Evolutionary conservation across 2,888 invertebrate species (phyloP), one percentile per base, ranked within the genome.

Genomic region (Odiellus spinosus): DNA sequence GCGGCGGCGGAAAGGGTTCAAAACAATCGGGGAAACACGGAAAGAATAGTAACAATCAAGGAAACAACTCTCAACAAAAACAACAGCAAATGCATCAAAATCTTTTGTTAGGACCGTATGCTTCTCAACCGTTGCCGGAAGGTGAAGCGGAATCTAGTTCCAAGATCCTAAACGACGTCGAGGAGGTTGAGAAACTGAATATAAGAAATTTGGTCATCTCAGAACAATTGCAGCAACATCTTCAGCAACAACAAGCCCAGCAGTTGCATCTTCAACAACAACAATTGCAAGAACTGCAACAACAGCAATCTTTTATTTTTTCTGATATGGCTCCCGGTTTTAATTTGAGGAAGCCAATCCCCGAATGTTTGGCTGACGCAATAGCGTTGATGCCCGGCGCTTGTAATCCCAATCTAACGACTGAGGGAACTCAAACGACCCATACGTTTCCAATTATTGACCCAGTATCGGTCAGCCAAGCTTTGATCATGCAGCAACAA

Each of bases 171-270:
- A 19, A 3, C 11, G 43, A 46, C 18, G 11, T 39, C 20, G 53
- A 53, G 26, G 47, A 50, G 12, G 39, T 50, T 19, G 51, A 53
- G 18, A 52, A 49, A 44, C 39, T 54, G 35, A 52, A 50, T 47
- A n/a, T 54, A 17, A 44, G 47, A 18, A 54, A 54, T 41, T 45
- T 49, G 12, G 49, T 46, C 15, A 41, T 50, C 8, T 42, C 42
- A 19, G 48, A 53, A 21, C 52, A 50, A 20, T 26, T 15, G 19
- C 40, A 26, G n/a, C 36, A 36, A 14, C 40, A 40, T 53, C 65
- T 64, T 35, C 65, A 66, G 49, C 70, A 71, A 59, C 68, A 72
- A 56, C 68, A 63, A 57, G 61, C 62, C 46, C 62, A 62, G 53
- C 58, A 61, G 44, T 62, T 63, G 55, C 52, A 60, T 32, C 65